These are phyloP conservation scores for Drosophila kanapiae DNA, from an alignment of 1,140 invertebrate species.

Conservation along the genomic window DNA sequence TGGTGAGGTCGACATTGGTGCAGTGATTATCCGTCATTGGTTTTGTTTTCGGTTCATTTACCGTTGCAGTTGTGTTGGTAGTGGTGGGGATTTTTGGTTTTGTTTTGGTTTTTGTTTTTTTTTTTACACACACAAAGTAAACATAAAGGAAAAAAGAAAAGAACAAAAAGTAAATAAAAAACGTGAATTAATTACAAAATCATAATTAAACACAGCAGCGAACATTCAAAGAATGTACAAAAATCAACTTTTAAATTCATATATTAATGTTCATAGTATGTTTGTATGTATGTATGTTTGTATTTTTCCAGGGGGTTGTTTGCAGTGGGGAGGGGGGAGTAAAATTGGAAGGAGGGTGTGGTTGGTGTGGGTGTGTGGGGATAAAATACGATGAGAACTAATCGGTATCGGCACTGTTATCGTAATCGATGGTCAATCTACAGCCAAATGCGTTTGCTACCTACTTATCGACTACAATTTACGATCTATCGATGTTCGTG, in stretches of 20 bases:
- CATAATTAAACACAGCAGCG: slow-evolving; percentile 52
- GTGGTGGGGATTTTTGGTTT: slow-evolving; percentile 39
- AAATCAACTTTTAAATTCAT: slow-evolving; percentile 24
- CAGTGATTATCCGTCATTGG: slow-evolving; percentile 44
- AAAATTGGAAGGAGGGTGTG: neutral
- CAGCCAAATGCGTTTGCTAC: slow-evolving; percentile 58
- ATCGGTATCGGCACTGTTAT: slow-evolving; percentile 27
- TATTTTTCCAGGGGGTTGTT: slow-evolving; percentile 12
- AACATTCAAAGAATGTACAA: slow-evolving; percentile 25
- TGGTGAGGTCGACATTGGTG: slow-evolving; percentile 38
- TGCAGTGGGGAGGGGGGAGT: neutral
- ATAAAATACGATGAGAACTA: slow-evolving; percentile 37
- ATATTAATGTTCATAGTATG: neutral
- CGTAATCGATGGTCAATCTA: slow-evolving; percentile 48
- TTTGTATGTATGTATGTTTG: slow-evolving; percentile 8
- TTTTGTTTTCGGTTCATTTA: slow-evolving; percentile 36
- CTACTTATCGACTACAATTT: slow-evolving; percentile 66
- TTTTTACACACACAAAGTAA: slow-evolving; percentile 67
- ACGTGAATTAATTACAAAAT: slow-evolving; percentile 71
- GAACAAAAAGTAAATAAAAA: slow-evolving; percentile 76
- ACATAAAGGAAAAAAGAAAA: slow-evolving; percentile 77
- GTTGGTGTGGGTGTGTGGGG: neutral
- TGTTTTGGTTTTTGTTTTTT: slow-evolving; percentile 59
- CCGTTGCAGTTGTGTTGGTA: slow-evolving; percentile 49
- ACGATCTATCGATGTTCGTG: slow-evolving; percentile 37